These are phyloP conservation scores for Euphysa ruthae DNA, from an alignment of 30 jellyfish, hydroid and myxozoan species.

Conservation along the genomic window DNA sequence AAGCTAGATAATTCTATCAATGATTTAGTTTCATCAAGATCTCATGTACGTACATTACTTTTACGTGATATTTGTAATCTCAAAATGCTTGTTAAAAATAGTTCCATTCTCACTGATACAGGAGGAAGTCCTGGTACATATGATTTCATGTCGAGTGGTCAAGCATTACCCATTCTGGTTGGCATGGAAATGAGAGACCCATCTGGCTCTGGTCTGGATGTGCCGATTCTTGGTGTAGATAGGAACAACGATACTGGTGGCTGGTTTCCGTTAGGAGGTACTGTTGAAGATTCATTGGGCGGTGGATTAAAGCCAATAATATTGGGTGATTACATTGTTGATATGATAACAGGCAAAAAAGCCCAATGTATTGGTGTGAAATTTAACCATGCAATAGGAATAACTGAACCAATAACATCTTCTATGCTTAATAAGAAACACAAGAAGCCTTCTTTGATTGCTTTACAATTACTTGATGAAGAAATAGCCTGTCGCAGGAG, in stretches of 20 bases:
- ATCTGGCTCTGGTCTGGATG: conserved; percentile 90
- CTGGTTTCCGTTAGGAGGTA: conserved; percentile 88
- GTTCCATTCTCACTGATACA: conserved; percentile 46
- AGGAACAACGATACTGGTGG: conserved; percentile 41
- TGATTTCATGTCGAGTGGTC: conserved; percentile 79
- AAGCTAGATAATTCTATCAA: conserved; percentile 53
- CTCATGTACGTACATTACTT: conserved; percentile 50
- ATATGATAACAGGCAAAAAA: conserved; percentile 58
- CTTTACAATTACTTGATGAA: conserved; percentile 81
- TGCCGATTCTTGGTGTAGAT: conserved; percentile 86
- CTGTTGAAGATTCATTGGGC: conserved; percentile 89
- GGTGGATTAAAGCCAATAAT: conserved; percentile 76
- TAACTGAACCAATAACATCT: conserved; percentile 81
- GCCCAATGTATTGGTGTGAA: conserved; percentile 71
- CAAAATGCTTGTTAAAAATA: conserved; percentile 46
- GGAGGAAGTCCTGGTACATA: conserved; percentile 98
- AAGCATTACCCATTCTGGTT: conserved; percentile 71
- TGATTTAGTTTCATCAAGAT: conserved; percentile 57
- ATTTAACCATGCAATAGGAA: conserved; percentile 56
- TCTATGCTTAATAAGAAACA: conserved; percentile 39
- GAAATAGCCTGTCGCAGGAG: conserved; percentile 85
- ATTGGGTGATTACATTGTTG: conserved; percentile 81
- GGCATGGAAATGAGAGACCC: conserved; percentile 89
- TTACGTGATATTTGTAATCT: conserved; percentile 59
- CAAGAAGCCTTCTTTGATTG: conserved; percentile 67